phyloP scores from a whole-genome alignment of 2,797 vertebrate genomes.

The Centropyge bicolor region DNA sequence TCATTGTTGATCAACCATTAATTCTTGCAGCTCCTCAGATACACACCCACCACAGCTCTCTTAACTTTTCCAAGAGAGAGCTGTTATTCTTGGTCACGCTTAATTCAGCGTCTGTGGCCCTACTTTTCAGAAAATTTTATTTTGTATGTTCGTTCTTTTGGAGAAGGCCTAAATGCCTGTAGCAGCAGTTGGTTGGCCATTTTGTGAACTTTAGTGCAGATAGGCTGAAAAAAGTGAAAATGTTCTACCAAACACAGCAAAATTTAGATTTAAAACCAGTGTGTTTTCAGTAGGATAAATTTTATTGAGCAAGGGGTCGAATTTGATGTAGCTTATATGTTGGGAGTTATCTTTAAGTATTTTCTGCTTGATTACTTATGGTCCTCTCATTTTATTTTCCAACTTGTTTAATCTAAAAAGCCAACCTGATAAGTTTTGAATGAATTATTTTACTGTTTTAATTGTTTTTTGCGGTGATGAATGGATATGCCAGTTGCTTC shows the following conservation, averaged over 20 bases:
- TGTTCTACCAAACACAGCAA: slow-evolving; percentile 75
- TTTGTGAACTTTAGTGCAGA: slow-evolving; percentile 13
- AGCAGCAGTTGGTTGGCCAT: slow-evolving; percentile 3
- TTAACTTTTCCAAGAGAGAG: too few relatives aligned
- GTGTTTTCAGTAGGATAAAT: slow-evolving; percentile 30
- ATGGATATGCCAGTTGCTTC: slow-evolving; percentile 86
- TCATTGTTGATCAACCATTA: slow-evolving; percentile 7
- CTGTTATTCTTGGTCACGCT: slow-evolving; percentile 10
- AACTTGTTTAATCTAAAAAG: slow-evolving; percentile 59
- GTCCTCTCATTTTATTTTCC: slow-evolving; percentile 64
- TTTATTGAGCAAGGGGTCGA: slow-evolving; percentile 31
- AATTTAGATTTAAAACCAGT: slow-evolving; percentile 34
- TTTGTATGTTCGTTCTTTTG: slow-evolving; percentile 9
- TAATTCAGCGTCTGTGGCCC: slow-evolving; percentile 10
- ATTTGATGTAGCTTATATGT: slow-evolving; percentile 37
- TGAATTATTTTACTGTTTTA: slow-evolving; percentile 69
- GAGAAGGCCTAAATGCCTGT: slow-evolving; percentile 10
- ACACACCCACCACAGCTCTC: slow-evolving; percentile 1
- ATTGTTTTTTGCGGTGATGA: slow-evolving; percentile 82
- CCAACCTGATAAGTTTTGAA: slow-evolving; percentile 60
- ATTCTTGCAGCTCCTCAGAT: slow-evolving; percentile 28
- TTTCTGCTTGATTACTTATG: slow-evolving; percentile 57
- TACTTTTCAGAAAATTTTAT: background rate
- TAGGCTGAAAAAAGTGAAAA: slow-evolving; percentile 72
- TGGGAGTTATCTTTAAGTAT: slow-evolving; percentile 42